Evolutionary conservation across 2,113 vertebrate genomes (phyloP), one percentile per base, ranked within the genome.

Genomic region (Ochotona curzoniae): DNA sequence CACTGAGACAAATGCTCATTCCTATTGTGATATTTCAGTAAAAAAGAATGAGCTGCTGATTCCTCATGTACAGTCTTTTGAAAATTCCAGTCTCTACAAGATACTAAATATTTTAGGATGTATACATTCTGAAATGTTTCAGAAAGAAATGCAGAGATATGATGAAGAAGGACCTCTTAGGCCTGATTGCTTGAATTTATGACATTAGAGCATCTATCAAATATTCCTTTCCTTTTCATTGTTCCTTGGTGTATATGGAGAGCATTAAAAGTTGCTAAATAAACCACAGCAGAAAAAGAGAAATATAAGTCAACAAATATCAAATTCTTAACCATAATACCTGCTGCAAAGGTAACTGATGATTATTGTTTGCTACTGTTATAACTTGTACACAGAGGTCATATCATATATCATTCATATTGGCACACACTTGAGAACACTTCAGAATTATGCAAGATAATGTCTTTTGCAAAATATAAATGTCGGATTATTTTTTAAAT

Each of bases 51-150:
- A 7, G 73, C 32, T 64, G 20, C 47, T 79, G 44, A 70, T 89
- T 17, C 85, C 54, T 85, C 47, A 32, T 71, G 17, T 26, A 21
- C 21, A 89, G 11, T 23, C 18, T 84, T 28, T 35, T 88, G 51
- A 76, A 93, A 89, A 86, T 85, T 85, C 47, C 23, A 66, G 13
- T 81, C 38, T 88, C 18, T 49, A 81, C 7, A 47, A 6, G 30
- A 61, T 20, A 44, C 90, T 14, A 64, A 57, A 80, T 85, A 54
- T 54, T 75, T 67, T 23, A 88, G 49, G 21, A 63, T 49, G 20
- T 91, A 12, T 88, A 69, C 61, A 4, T 70, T 78, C 30, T 86
- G 70, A 89, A 76, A 60, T 86, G 26, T 82, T 83, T 84, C 61
- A 81, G n/a, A 38, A 32, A 66, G 44, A n/a, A 60, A 15, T 63